phyloP scores from a whole-genome alignment of 2,888 invertebrate species.

The Tetheella fluctuosa region DNA sequence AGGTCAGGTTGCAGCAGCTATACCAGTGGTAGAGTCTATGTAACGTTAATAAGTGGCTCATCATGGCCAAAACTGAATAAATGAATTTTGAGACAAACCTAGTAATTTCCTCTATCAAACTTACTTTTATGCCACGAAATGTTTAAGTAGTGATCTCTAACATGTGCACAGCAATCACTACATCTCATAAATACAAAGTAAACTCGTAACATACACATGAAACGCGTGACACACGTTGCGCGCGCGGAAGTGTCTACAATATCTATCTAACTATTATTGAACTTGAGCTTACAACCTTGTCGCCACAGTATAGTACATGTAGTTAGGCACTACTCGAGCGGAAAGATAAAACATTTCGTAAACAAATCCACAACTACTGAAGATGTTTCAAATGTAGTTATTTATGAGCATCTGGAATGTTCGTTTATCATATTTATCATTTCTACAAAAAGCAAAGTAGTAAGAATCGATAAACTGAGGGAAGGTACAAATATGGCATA shows the following conservation, averaged over 20 bases:
- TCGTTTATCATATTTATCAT: background rate
- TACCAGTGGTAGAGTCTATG: too few species aligned
- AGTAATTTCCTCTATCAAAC: too few species aligned
- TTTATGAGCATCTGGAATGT: background rate
- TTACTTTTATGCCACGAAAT: too few species aligned
- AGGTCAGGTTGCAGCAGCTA: too few species aligned
- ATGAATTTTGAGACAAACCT: too few species aligned
- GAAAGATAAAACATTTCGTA: background rate
- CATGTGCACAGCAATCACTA: background rate
- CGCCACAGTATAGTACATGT: background rate
- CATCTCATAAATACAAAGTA: conserved; percentile 2
- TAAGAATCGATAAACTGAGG: too few species aligned
- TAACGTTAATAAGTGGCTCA: too few species aligned
- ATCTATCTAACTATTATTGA: conserved; percentile 9
- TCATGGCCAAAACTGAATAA: too few species aligned
- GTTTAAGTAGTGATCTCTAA: background rate
- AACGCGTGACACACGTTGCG: conserved; percentile 3
- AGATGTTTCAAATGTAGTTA: background rate
- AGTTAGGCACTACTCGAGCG: background rate
- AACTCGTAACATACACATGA: background rate
- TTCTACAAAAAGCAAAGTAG: background rate
- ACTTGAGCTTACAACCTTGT: conserved; percentile 13
- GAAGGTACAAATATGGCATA: too few species aligned
- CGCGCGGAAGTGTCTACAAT: background rate
- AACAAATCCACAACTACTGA: background rate